A percentile compares a stretch with the other conserved stretches of the same genome.
Conservation (phyloP, 1,140 invertebrate genomes). For the Belonocnema kinseyi region DNA sequence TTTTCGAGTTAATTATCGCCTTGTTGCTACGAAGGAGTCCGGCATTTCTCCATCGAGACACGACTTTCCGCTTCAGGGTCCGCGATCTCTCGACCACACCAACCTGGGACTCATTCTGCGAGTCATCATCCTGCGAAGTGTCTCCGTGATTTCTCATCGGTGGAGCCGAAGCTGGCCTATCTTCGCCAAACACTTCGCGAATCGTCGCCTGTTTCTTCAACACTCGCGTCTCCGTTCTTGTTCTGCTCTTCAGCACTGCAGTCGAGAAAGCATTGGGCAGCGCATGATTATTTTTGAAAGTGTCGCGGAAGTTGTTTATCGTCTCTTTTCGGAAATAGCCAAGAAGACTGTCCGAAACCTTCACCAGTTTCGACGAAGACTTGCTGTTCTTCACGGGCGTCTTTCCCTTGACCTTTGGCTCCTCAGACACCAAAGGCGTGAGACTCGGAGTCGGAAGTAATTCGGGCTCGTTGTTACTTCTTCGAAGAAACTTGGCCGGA, state of each 20-base stretch:
- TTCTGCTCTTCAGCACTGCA: conserved; percentile 83
- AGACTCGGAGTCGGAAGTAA: conserved; percentile 78
- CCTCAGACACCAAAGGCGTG: conserved; percentile 64
- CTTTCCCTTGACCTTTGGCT: conserved; percentile 72
- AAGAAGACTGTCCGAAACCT: conserved; percentile 76
- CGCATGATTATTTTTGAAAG: conserved; percentile 80
- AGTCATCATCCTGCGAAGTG: conserved; percentile 70
- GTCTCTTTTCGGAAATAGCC: conserved; percentile 84
- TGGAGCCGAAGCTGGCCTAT: conserved; percentile 81
- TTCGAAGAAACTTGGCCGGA: conserved; percentile 55
- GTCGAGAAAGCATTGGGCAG: conserved; percentile 81
- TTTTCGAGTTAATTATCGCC: conserved; percentile 74
- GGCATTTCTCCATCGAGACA: conserved; percentile 77
- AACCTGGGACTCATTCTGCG: conserved; percentile 66
- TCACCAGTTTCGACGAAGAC: conserved; percentile 73
- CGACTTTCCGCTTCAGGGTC: conserved; percentile 73
- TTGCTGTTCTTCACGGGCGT: conserved; percentile 74
- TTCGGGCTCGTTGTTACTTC: conserved; percentile 75
- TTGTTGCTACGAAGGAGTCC: conserved; percentile 79
- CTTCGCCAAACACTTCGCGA: conserved; percentile 86
- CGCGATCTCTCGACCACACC: conserved; percentile 50
- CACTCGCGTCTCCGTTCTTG: conserved; percentile 84
- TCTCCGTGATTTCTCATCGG: conserved; percentile 74
- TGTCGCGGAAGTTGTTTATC: conserved; percentile 81
- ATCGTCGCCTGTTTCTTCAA: conserved; percentile 86